These are phyloP conservation scores for Trichosurus vulpecula DNA, from an alignment of 2,797 vertebrate genomes.

Conservation along the genomic window DNA sequence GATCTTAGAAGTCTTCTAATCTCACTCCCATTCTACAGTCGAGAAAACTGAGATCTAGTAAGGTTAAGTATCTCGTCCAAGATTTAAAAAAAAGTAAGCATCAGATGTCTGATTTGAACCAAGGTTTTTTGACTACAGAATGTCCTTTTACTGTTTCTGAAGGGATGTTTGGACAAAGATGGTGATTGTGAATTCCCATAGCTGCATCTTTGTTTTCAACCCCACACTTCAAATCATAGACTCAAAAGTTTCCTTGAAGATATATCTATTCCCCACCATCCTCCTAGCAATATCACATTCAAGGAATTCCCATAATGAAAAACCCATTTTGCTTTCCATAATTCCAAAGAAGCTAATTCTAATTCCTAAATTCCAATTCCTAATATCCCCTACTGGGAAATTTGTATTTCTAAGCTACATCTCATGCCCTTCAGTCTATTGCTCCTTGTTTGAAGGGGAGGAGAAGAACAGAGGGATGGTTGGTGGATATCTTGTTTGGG, in stretches of 20 bases:
- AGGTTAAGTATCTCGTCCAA: neutral
- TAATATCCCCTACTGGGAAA: conserved; percentile 13
- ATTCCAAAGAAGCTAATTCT: conserved; percentile 46
- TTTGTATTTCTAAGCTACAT: conserved; percentile 53
- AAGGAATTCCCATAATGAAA: conserved; percentile 53
- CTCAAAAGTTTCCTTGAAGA: conserved; percentile 17
- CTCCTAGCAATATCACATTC: conserved; percentile 51
- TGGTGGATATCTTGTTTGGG: conserved; percentile 53
- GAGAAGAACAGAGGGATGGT: conserved; percentile 60
- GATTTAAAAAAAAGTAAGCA: neutral
- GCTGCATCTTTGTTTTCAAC: neutral
- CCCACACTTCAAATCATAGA: conserved; percentile 3
- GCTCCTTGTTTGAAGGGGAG: conserved; percentile 69
- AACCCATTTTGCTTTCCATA: conserved; percentile 36
- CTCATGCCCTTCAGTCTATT: conserved; percentile 62
- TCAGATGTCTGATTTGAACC: neutral
- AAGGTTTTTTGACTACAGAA: neutral
- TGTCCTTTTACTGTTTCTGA: neutral
- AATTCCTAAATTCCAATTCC: conserved; percentile 44
- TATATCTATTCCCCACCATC: neutral
- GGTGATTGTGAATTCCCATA: conserved; percentile 7
- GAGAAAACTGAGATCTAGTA: neutral
- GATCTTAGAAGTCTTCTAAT: neutral
- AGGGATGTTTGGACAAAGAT: neutral
- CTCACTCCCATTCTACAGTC: neutral